phyloP scores from a whole-genome alignment of 2,888 invertebrate species.

The Agrochola circellaris region DNA sequence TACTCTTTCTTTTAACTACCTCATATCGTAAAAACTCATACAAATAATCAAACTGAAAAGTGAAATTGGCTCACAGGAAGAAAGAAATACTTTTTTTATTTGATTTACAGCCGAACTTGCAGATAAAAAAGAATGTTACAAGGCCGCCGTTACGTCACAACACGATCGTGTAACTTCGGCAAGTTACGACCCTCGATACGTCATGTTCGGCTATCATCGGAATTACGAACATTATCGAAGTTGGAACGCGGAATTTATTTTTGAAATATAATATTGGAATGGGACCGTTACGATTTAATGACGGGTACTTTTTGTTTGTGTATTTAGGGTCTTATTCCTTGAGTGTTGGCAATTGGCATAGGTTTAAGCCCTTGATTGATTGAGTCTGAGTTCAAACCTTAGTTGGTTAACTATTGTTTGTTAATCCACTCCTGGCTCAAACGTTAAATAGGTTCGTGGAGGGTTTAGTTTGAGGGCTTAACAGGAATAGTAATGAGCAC shows the following conservation, averaged over 20 bases:
- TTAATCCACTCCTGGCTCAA: slow-evolving; percentile 21
- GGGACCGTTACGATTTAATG: slow-evolving; percentile 47
- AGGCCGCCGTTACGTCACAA: slow-evolving; percentile 53
- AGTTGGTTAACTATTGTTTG: slow-evolving; percentile 32
- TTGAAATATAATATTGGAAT: slow-evolving; percentile 59
- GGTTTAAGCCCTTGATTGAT: slow-evolving; percentile 35
- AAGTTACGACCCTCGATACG: slow-evolving; percentile 56
- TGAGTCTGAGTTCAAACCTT: slow-evolving; percentile 22
- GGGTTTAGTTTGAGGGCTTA: slow-evolving; percentile 10
- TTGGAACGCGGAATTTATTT: slow-evolving; percentile 60
- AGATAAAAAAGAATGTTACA: slow-evolving; percentile 54
- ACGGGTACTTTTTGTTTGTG: slow-evolving; percentile 49
- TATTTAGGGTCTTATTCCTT: slow-evolving; percentile 33
- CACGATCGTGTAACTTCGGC: slow-evolving; percentile 54
- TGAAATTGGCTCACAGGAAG: slow-evolving; percentile 44
- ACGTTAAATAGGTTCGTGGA: slow-evolving; percentile 25
- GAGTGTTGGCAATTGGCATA: slow-evolving; percentile 16
- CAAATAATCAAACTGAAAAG: slow-evolving; percentile 37
- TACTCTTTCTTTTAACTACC: neutral
- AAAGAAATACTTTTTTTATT: slow-evolving; percentile 51
- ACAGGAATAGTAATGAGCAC: slow-evolving; percentile 42
- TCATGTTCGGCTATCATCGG: slow-evolving; percentile 64
- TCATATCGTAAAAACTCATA: slow-evolving; percentile 1
- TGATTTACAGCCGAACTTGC: slow-evolving; percentile 60
- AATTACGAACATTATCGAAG: slow-evolving; percentile 59